Evolutionary conservation across 2,888 invertebrate species (phyloP).

Genomic region (Zygothrica quintamaculata): DNA sequence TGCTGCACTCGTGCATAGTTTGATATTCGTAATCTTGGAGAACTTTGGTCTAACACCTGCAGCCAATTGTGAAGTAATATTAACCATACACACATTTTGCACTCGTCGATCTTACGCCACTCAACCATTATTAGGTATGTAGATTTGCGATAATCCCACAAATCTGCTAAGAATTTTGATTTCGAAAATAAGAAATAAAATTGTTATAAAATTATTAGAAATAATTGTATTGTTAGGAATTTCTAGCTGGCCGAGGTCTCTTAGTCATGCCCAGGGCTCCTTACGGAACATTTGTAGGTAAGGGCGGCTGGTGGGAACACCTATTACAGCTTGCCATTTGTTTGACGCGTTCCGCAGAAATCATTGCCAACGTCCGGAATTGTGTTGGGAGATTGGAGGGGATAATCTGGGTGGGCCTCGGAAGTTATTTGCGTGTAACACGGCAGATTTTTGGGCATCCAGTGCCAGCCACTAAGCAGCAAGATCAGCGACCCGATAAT

Average conservation of each 20-base stretch:
- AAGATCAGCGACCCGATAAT: too few relatives aligned
- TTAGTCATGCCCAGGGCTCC: too few relatives aligned
- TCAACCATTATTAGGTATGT: conserved; percentile 91
- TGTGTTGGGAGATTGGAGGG: too few relatives aligned
- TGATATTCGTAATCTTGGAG: conserved; percentile 87
- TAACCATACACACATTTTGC: conserved; percentile 92
- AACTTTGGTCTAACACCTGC: conserved; percentile 96
- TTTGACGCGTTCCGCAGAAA: too few relatives aligned
- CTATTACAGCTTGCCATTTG: too few relatives aligned
- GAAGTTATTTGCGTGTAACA: conserved; percentile 90
- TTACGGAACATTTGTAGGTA: too few relatives aligned
- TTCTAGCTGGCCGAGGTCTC: too few relatives aligned
- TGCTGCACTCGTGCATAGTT: conserved; percentile 93
- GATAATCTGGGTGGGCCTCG: too few relatives aligned
- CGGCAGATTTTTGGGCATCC: conserved; percentile 90
- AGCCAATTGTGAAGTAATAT: conserved; percentile 92
- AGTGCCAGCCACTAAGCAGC: conserved; percentile 83
- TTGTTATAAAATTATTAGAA: conserved; percentile 93
- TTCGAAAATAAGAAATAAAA: conserved; percentile 97
- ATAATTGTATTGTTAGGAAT: too few relatives aligned
- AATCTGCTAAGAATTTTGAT: conserved; percentile 94
- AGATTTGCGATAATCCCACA: conserved; percentile 92
- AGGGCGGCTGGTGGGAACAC: too few relatives aligned
- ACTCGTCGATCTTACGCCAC: conserved; percentile 90
- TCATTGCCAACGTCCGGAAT: too few relatives aligned